These are phyloP conservation scores for Drosophila paulistorum DNA, from an alignment of 1,140 invertebrate genomes.

Conservation along the genomic window DNA sequence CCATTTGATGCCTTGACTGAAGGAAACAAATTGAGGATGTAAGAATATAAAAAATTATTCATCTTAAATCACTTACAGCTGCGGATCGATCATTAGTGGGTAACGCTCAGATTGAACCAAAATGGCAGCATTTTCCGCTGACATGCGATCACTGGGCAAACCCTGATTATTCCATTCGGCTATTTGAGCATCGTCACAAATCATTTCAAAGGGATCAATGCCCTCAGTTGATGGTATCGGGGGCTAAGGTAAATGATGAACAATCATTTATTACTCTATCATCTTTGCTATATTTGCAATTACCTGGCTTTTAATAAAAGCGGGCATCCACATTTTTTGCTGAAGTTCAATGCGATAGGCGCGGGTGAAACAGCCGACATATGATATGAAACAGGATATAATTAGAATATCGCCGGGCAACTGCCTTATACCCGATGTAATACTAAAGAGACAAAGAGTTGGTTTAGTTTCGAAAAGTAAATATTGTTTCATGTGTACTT, in stretches of 20 bases:
- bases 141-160: constrained; percentile 95
- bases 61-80: constrained; percentile 84
- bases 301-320: constrained; percentile 64
- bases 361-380: constrained; percentile 96
- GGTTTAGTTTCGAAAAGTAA: not conserved
- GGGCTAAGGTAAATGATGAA: constrained; percentile 82
- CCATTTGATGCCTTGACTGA: constrained; percentile 96
- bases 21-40: not conserved
- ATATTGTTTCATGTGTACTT: not conserved
- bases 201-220: constrained; percentile 91
- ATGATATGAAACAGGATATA: constrained; percentile 97
- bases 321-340: constrained; percentile 83
- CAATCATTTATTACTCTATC: not conserved
- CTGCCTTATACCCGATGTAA: constrained; percentile 85
- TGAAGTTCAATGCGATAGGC: constrained; percentile 92
- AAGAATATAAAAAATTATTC: not conserved
- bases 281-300: not conserved
- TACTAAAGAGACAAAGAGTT: constrained; percentile 74
- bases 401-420: constrained; percentile 95
- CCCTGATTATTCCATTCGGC: constrained; percentile 98
- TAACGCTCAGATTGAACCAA: constrained; percentile 94
- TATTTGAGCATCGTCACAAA: constrained; percentile 95
- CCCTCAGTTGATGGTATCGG: constrained; percentile 91
- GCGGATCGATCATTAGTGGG: constrained; percentile 98
- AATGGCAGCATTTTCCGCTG: constrained; percentile 97